Base-by-base conservation (phyloP, 2,797 vertebrate genomes). In the Myripristis jacobus region DNA sequence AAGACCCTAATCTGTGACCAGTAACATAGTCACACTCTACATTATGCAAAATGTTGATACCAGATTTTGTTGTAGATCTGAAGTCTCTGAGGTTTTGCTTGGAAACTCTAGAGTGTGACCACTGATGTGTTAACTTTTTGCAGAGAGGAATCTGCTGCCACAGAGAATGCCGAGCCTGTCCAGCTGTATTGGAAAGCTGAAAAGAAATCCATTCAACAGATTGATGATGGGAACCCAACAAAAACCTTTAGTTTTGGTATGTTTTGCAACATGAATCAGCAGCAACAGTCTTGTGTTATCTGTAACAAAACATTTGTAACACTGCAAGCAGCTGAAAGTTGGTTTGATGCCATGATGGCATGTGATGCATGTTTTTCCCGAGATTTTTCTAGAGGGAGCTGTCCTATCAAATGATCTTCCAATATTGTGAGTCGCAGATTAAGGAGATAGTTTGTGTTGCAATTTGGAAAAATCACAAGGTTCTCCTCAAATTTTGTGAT, bases 221-320 rank as follows among this genome's bases (percentile, higher is more conserved):
- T 94, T 12, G 96, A 96, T 51, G 96, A 96, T 81, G 95, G 96
- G 2, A 88, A 85, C 60, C 47, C 89, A 6, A 92, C 90, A 34
- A 97, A 94, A 87, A 92, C 90, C n/a, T 99, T 97, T 78, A 93
- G 43, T 79, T 98, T 97, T 27, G 97, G 97, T 98, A 93, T 88
- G 95, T 80, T 73, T 62, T 60, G 1, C 46, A 27, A 11, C 21
- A 18, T n/a, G 52, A 16, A 7, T 18, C 15, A 54, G 3, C 27
- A 56, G 19, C 27, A 52, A 25, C 22, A 24, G 5, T 3, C 44
- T 7, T 19, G n/a, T 19, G 5, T 51, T 19, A 1, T 7, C 12
- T n/a, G 10, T 51, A 1, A 51, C 11, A 22, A 19, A 51, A 3
- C 22, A 24, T 13, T 22, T 29, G 27, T 29, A 29, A 29, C 19